Conservation (phyloP, 2,113 vertebrate genomes). For the Opisthocomus hoazin region DNA sequence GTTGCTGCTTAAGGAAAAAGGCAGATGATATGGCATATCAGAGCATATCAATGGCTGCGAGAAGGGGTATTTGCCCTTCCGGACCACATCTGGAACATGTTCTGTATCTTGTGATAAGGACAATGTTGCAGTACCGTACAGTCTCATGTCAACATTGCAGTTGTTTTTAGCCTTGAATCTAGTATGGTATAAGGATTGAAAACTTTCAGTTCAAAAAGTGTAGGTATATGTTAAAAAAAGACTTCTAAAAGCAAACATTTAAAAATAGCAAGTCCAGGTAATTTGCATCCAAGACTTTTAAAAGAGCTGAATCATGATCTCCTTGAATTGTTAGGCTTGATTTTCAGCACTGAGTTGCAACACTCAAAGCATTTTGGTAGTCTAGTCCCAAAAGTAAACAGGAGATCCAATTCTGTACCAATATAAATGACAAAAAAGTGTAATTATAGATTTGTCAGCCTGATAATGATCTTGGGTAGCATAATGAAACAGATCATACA, state of each 20-base stretch:
- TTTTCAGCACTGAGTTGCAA: not conserved
- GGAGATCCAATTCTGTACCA: not conserved
- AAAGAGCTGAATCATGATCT: not conserved
- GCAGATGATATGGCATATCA: not conserved
- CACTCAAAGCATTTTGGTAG: not conserved
- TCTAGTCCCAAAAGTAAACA: not conserved
- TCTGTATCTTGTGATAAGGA: not conserved
- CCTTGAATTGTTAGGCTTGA: not conserved
- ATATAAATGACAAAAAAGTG: not conserved
- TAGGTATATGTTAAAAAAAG: not conserved
- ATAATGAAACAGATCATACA: constrained; percentile 5
- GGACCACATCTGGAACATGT: not conserved
- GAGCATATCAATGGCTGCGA: not conserved
- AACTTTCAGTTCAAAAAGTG: not conserved
- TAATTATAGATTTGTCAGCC: constrained; percentile 2
- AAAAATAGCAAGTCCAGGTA: not conserved
- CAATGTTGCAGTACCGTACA: accelerated
- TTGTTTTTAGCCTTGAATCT: not conserved
- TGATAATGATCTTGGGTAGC: not conserved
- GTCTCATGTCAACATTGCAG: not conserved
- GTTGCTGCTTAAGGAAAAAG: not conserved
- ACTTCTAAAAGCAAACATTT: not conserved
- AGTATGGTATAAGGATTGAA: not conserved
- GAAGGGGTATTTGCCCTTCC: not conserved
- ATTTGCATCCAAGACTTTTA: not conserved